A percentile compares a stretch with the other conserved stretches of the same genome.
phyloP scores from a whole-genome alignment of 2,113 vertebrate species.

The Brachyhypopomus gauderio region DNA sequence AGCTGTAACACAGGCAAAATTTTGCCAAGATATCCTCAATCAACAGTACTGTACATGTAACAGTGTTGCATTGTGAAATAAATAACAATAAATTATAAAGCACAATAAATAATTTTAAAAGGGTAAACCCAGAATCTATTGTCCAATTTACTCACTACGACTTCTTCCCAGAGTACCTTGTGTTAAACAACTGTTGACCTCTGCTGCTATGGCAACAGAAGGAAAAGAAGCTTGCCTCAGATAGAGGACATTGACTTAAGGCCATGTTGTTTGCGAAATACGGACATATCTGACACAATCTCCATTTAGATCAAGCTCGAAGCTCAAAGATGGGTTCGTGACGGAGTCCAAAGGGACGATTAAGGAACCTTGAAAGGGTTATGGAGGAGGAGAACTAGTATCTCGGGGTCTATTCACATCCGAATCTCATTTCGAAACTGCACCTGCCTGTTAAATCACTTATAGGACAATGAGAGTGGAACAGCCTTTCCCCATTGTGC shows the following conservation, averaged over 20 bases:
- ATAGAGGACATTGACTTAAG: slow-evolving; percentile 42
- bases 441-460: neutral
- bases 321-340: neutral
- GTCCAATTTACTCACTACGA: slow-evolving; percentile 8
- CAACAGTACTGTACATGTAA: slow-evolving; percentile 46
- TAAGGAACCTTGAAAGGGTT: neutral
- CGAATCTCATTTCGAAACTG: slow-evolving; percentile 1
- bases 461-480: neutral
- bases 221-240: slow-evolving; percentile 16
- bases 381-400: neutral
- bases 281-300: slow-evolving; percentile 43
- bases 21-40: slow-evolving; percentile 44
- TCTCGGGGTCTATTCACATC: neutral
- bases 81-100: slow-evolving; percentile 62
- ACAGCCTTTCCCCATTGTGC: slow-evolving; percentile 44
- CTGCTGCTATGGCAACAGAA: slow-evolving; percentile 14
- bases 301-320: slow-evolving; percentile 24
- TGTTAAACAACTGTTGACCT: slow-evolving; percentile 20
- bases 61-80: slow-evolving; percentile 46
- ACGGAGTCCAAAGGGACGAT: slow-evolving; percentile 16
- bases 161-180: slow-evolving; percentile 37
- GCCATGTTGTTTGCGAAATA: slow-evolving; percentile 40
- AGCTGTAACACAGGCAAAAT: neutral
- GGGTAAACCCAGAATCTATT: slow-evolving; percentile 41
- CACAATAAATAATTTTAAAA: slow-evolving; percentile 55